Conservation (phyloP, 2,888 invertebrate genomes). For the Epistrophe eligans region DNA sequence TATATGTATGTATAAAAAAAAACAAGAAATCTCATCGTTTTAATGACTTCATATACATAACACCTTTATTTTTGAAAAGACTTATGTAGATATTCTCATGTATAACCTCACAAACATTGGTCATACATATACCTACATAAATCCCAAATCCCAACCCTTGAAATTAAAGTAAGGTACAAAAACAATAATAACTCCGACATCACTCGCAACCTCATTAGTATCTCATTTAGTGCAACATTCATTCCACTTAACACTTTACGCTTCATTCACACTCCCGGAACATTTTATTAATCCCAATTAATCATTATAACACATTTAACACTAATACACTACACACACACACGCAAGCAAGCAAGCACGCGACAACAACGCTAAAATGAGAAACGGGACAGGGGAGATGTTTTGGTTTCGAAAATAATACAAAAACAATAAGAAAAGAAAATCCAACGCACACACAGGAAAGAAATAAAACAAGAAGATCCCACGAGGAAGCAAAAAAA, state of each 20-base stretch:
- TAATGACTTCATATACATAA: constrained; percentile 21
- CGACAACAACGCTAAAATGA: not conserved
- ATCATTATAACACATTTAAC: constrained; percentile 68
- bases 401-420: not conserved
- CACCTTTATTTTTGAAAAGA: constrained; percentile 21
- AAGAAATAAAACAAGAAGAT: constrained; percentile 4
- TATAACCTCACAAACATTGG: not conserved
- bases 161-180: constrained; percentile 39
- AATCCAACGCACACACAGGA: not conserved
- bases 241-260: constrained; percentile 74
- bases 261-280: constrained; percentile 60
- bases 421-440: not conserved
- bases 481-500: constrained; percentile 13
- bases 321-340: constrained; percentile 19
- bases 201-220: constrained; percentile 73
- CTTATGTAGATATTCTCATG: constrained; percentile 5
- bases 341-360: constrained; percentile 20
- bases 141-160: not conserved
- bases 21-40: not conserved
- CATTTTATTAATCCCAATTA: constrained; percentile 75
- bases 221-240: constrained; percentile 74
- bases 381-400: not conserved
- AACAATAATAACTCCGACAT: constrained; percentile 48
- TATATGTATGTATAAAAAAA: no score
- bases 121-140: not conserved